A percentile compares a stretch with the other conserved stretches of the same genome.
These are phyloP conservation scores for Clinocottus analis DNA, from an alignment of 2,113 vertebrate species.

Conservation along the genomic window DNA sequence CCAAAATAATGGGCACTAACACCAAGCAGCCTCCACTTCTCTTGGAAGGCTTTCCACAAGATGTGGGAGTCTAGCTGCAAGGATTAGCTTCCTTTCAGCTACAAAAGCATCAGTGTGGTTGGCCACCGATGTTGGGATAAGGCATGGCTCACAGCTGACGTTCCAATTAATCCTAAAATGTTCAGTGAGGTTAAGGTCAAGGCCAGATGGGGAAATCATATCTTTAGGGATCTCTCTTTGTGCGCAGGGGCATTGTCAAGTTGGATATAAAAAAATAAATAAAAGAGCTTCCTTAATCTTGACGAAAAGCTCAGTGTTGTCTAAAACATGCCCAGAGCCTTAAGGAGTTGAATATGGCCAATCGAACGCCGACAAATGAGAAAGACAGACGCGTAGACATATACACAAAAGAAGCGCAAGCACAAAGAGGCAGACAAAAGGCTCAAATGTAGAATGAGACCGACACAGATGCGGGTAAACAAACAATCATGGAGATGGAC, in stretches of 20 bases:
- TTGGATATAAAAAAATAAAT: no score
- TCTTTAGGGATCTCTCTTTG: background rate
- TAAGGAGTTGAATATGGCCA: background rate
- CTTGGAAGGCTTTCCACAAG: background rate
- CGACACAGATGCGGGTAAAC: constrained; percentile 30
- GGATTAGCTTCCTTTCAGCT: constrained; percentile 5
- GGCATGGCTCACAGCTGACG: background rate
- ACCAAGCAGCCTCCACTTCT: constrained; percentile 3
- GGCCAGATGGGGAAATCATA: background rate
- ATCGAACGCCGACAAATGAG: background rate
- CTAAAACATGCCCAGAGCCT: background rate
- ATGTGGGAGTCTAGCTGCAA: background rate
- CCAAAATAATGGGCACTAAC: background rate
- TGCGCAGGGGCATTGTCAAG: background rate
- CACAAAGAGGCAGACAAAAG: constrained; percentile 5
- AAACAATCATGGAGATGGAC: constrained; percentile 49
- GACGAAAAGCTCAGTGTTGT: background rate
- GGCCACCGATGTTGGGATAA: background rate
- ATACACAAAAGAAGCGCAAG: background rate
- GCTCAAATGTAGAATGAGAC: constrained; percentile 19
- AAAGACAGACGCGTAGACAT: background rate
- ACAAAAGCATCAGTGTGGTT: background rate
- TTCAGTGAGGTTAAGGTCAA: constrained; percentile 20
- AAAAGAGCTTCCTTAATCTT: constrained; percentile 4
- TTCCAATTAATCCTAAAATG: constrained; percentile 10